Conservation (phyloP, 1,140 invertebrate species). For the Rhizoglyphus robini region DNA sequence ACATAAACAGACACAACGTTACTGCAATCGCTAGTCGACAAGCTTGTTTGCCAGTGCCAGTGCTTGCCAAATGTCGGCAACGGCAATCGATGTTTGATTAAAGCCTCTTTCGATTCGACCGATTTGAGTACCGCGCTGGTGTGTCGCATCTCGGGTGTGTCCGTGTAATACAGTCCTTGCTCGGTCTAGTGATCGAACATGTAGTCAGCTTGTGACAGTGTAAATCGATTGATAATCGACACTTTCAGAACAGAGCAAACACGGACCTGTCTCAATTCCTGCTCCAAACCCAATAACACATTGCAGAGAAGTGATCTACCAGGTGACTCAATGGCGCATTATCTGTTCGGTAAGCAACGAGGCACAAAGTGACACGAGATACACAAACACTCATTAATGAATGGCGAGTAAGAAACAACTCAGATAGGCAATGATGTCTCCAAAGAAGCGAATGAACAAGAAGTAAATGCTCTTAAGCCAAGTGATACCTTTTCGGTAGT, state of each 20-base stretch:
- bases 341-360: no score
- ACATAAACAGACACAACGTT: not conserved
- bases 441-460: no score
- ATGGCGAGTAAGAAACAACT: no score
- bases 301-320: not conserved
- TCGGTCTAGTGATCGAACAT: not conserved
- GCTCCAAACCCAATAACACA: no score
- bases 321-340: no score
- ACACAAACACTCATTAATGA: no score
- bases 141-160: not conserved
- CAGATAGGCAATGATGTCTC: no score
- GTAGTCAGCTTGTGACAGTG: not conserved
- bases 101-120: not conserved
- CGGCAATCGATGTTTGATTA: conserved; percentile 7
- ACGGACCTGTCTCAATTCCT: not conserved
- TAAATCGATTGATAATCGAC: conserved; percentile 6
- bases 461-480: no score
- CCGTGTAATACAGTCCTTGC: not conserved
- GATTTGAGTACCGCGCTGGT: not conserved
- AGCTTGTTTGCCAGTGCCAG: not conserved
- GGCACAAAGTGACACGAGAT: no score
- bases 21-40: not conserved
- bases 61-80: not conserved
- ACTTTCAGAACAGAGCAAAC: not conserved
- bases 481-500: no score